Evolutionary conservation across 2,888 invertebrate species (phyloP).

Genomic region (Heteromurus nitidus): DNA sequence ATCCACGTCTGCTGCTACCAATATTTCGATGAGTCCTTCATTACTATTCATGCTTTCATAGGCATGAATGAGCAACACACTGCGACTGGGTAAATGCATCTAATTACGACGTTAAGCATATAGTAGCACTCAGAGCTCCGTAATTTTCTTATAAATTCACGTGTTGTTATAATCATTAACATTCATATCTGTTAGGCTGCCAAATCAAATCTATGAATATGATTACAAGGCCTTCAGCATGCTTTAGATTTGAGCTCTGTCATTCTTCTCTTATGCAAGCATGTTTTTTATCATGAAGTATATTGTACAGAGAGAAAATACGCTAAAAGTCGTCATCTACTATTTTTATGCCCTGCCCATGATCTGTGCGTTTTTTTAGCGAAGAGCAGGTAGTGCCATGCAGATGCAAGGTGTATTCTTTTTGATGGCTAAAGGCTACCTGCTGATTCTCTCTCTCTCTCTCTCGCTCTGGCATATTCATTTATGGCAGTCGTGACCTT

Average conservation of each 20-base stretch:
- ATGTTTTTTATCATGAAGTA: not conserved
- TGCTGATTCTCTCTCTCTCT: constrained; percentile 47
- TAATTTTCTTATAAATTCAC: constrained; percentile 18
- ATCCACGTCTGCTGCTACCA: not conserved
- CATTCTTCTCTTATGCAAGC: constrained; percentile 11
- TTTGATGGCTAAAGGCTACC: constrained; percentile 31
- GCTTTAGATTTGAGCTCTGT: not conserved
- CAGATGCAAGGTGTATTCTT: constrained; percentile 50
- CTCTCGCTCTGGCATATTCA: constrained; percentile 31
- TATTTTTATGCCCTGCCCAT: constrained; percentile 32
- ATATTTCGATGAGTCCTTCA: constrained; percentile 10
- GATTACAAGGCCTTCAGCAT: not conserved
- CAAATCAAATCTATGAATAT: constrained; percentile 20
- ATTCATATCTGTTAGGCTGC: constrained; percentile 11
- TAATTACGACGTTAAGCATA: constrained; percentile 17
- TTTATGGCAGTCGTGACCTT: constrained; percentile 61
- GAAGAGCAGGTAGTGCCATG: constrained; percentile 32
- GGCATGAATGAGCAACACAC: not conserved
- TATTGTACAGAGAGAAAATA: not conserved
- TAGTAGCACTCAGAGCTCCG: not conserved
- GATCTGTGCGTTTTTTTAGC: not conserved
- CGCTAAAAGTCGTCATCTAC: not conserved
- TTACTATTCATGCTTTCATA: constrained; percentile 47
- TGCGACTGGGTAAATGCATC: constrained; percentile 17
- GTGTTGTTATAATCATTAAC: not conserved